These are phyloP conservation scores for Diaprepes abbreviatus DNA, from an alignment of 2,888 invertebrate genomes.

Conservation along the genomic window DNA sequence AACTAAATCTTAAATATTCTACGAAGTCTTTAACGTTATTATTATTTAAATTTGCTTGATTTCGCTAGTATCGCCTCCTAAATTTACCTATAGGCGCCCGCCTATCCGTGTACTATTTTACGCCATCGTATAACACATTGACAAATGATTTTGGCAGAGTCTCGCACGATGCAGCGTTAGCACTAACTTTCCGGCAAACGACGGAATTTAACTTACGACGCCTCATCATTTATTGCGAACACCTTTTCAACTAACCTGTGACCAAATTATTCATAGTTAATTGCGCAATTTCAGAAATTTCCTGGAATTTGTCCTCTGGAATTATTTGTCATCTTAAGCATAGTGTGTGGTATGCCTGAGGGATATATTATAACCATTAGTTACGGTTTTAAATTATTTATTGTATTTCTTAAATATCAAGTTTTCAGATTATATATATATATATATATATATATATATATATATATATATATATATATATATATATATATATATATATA, in stretches of 20 bases:
- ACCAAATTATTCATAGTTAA: slow-evolving; percentile 59
- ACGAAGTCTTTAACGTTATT: too few species aligned
- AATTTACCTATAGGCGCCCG: slow-evolving; percentile 3
- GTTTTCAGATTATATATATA: too few species aligned
- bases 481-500: too few species aligned
- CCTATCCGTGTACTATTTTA: slow-evolving; percentile 28
- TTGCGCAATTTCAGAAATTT: slow-evolving; percentile 56
- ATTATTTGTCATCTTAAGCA: slow-evolving; percentile 30
- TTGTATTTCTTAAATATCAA: too few species aligned
- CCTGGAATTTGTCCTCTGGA: slow-evolving; percentile 52
- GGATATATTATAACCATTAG: slow-evolving; percentile 6
- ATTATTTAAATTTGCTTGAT: too few species aligned
- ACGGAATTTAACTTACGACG: slow-evolving; percentile 41
- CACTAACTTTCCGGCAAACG: slow-evolving; percentile 56
- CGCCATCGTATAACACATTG: slow-evolving; percentile 54
- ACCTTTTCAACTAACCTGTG: slow-evolving; percentile 55
- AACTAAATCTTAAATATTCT: too few species aligned
- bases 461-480: too few species aligned
- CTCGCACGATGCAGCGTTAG: slow-evolving; percentile 57
- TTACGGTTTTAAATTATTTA: neutral
- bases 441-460: too few species aligned
- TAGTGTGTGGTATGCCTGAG: slow-evolving; percentile 18
- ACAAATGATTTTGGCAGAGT: slow-evolving; percentile 60
- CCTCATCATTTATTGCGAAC: slow-evolving; percentile 46
- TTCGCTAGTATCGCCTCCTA: too few species aligned